phyloP scores from a whole-genome alignment of 2,797 vertebrate species.

The Phrynocephalus vlangalii region DNA sequence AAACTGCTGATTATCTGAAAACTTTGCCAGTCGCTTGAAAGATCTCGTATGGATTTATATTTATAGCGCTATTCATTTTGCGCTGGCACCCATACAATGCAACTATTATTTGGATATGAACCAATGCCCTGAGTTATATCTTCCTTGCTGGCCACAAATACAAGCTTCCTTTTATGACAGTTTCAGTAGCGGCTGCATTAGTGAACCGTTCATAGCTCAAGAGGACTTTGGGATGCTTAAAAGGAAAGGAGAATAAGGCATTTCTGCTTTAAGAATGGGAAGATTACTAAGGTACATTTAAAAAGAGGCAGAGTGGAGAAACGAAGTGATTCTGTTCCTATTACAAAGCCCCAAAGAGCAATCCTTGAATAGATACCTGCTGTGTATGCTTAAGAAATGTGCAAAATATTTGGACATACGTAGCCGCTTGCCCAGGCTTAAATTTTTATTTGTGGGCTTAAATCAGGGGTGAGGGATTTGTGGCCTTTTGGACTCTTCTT shows the following conservation, averaged over 20 bases:
- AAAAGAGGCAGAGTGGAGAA: constrained; percentile 59
- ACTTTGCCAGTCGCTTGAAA: constrained; percentile 76
- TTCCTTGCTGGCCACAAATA: constrained; percentile 61
- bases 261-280: constrained; percentile 53
- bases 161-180: constrained; percentile 63
- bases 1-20: constrained; percentile 77
- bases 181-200: constrained; percentile 58
- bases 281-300: constrained; percentile 53
- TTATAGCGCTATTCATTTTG: constrained; percentile 72
- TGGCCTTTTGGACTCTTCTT: neutral
- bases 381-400: neutral
- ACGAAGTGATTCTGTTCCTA: constrained; percentile 52
- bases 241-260: constrained; percentile 56
- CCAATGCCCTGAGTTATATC: constrained; percentile 65
- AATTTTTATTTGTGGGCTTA: neutral
- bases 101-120: constrained; percentile 67
- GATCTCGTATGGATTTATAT: constrained; percentile 71
- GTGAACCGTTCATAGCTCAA: constrained; percentile 62
- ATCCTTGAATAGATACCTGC: neutral
- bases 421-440: neutral
- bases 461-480: neutral
- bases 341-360: constrained; percentile 42
- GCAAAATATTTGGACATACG: neutral
- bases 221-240: constrained; percentile 66
- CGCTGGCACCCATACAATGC: constrained; percentile 63